phyloP scores from a whole-genome alignment of 2,888 invertebrate species.

The Apamea anceps region DNA sequence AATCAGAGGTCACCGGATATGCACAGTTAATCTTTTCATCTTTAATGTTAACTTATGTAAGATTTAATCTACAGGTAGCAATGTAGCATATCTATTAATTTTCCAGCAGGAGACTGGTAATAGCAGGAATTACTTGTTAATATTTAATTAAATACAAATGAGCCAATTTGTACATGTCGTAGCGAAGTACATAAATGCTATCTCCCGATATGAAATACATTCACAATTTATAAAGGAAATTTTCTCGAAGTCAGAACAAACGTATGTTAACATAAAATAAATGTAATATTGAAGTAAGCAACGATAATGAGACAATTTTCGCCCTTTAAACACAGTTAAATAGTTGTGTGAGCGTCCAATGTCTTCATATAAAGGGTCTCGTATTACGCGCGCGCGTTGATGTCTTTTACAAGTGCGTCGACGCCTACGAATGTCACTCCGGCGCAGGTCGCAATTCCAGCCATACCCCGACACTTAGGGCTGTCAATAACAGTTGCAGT shows the following conservation, averaged over 20 bases:
- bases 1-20: constrained; percentile 55
- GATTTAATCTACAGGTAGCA: constrained; percentile 57
- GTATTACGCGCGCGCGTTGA: constrained; percentile 77
- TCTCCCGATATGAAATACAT: constrained; percentile 32
- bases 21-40: constrained; percentile 56
- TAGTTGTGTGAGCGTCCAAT: constrained; percentile 38
- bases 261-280: constrained; percentile 19
- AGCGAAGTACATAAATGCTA: constrained; percentile 21
- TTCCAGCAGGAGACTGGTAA: constrained; percentile 48
- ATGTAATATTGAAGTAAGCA: constrained; percentile 29
- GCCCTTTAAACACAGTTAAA: constrained; percentile 41
- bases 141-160: constrained; percentile 64
- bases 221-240: constrained; percentile 38
- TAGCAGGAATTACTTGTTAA: constrained; percentile 50
- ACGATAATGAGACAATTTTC: constrained; percentile 49
- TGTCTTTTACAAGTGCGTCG: constrained; percentile 79
- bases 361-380: constrained; percentile 58
- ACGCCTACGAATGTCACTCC: constrained; percentile 63
- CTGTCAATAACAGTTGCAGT: constrained; percentile 66
- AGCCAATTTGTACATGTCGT: constrained; percentile 53
- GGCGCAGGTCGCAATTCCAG: constrained; percentile 63
- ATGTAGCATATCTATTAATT: constrained; percentile 56
- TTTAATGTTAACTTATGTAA: constrained; percentile 46
- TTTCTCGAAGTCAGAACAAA: constrained; percentile 19
- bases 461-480: constrained; percentile 65